phyloP scores from a whole-genome alignment of 2,888 invertebrate species.

The Agrypnus murinus region DNA sequence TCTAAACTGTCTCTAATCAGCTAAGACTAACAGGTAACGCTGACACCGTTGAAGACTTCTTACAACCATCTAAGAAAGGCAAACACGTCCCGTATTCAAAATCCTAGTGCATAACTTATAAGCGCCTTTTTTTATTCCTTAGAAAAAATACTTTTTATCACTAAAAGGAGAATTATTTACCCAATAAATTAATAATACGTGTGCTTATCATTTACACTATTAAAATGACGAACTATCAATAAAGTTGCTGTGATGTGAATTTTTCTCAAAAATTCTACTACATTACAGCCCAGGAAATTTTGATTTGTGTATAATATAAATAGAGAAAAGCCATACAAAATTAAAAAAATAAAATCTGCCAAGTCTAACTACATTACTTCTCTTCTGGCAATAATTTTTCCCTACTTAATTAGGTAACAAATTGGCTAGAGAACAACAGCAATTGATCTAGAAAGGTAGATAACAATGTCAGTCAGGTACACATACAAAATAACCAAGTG shows the following conservation, averaged over 20 bases:
- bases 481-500: slow-evolving; percentile 60
- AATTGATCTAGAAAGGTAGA: slow-evolving; percentile 52
- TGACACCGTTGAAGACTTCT: slow-evolving; percentile 67
- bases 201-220: slow-evolving; percentile 45
- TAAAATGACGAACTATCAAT: slow-evolving; percentile 38
- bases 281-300: slow-evolving; percentile 48
- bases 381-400: slow-evolving; percentile 10
- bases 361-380: not conserved
- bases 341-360: not conserved
- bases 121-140: slow-evolving; percentile 56
- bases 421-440: slow-evolving; percentile 53
- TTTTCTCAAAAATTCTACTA: slow-evolving; percentile 40
- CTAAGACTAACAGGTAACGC: slow-evolving; percentile 66
- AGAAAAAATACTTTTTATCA: slow-evolving; percentile 68
- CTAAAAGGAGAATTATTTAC: slow-evolving; percentile 62
- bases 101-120: slow-evolving; percentile 56
- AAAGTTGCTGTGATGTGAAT: slow-evolving; percentile 44
- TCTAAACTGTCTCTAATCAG: slow-evolving; percentile 47
- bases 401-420: slow-evolving; percentile 50
- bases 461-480: slow-evolving; percentile 56
- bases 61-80: slow-evolving; percentile 63
- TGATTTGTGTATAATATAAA: slow-evolving; percentile 43
- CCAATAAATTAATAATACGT: slow-evolving; percentile 48
- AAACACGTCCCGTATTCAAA: slow-evolving; percentile 65
- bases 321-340: slow-evolving; percentile 1